phyloP scores from a whole-genome alignment of 2,797 vertebrate species.

The Gymnothorax javanicus region DNA sequence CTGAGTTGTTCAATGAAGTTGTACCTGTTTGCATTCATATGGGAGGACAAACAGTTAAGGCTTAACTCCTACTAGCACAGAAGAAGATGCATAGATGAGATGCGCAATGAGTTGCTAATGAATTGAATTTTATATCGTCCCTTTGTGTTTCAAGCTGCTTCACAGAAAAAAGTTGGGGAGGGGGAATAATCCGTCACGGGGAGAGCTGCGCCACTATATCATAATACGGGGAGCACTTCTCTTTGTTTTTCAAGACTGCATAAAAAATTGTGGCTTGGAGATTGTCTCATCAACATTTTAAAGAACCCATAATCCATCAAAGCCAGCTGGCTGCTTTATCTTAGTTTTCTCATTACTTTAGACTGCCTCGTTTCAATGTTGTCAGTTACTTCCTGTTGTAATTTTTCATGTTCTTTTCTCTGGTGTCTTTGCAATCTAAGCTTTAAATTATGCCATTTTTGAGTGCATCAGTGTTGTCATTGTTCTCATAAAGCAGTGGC shows the following conservation, averaged over 20 bases:
- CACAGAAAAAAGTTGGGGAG: background rate
- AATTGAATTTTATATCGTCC: background rate
- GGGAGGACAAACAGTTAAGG: background rate
- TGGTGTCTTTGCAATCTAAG: background rate
- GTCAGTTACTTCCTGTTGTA: background rate
- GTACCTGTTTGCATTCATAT: background rate
- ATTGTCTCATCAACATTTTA: conserved; percentile 4
- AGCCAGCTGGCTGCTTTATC: background rate
- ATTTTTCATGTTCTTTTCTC: background rate
- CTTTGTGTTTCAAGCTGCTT: background rate
- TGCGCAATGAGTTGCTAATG: background rate
- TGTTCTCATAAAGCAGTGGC: background rate
- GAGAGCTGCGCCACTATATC: background rate
- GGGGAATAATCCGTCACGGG: background rate
- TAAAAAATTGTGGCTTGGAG: background rate
- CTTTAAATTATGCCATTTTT: background rate
- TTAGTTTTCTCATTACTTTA: background rate
- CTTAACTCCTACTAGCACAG: background rate
- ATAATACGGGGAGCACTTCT: background rate
- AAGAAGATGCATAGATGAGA: background rate
- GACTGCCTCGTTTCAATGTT: background rate
- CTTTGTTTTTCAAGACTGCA: background rate
- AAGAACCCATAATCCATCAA: background rate
- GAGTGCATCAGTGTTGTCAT: background rate
- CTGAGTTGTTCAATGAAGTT: background rate